phyloP scores from a whole-genome alignment of 2,113 vertebrate genomes.

The Rhynchopsitta pachyrhyncha region DNA sequence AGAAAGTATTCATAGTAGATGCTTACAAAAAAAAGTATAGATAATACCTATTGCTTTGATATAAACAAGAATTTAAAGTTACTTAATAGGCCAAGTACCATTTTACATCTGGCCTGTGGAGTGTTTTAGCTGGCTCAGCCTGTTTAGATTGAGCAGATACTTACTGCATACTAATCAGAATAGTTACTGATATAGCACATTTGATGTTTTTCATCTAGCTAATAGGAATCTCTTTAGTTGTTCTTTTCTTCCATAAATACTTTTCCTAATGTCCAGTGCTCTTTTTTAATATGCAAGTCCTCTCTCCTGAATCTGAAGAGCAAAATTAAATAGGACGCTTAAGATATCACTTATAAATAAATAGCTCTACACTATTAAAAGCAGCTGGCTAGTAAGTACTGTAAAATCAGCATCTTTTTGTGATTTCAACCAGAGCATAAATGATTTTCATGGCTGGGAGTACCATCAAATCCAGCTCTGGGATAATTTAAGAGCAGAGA shows the following conservation, averaged over 20 bases:
- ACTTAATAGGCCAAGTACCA: not conserved
- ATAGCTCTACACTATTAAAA: not conserved
- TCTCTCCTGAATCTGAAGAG: slow-evolving; percentile 23
- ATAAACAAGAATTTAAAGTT: not conserved
- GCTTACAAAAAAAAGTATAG: not conserved
- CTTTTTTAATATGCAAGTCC: not conserved
- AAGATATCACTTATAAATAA: not conserved
- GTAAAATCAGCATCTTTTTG: not conserved
- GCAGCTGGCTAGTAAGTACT: not conserved
- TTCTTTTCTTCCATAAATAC: not conserved
- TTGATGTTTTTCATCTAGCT: not conserved
- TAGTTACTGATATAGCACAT: slow-evolving; percentile 10
- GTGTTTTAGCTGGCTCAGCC: not conserved
- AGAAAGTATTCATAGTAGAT: not conserved
- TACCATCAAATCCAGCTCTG: not conserved
- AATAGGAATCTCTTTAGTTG: not conserved
- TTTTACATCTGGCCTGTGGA: not conserved
- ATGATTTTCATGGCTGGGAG: not conserved
- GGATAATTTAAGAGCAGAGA: not conserved
- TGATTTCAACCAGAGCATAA: not conserved
- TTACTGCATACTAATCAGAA: not conserved
- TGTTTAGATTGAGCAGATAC: not conserved
- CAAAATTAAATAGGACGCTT: not conserved
- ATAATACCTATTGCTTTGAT: not conserved
- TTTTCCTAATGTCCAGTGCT: not conserved